Base-by-base conservation (phyloP, 23 tunicate species). In the Ascidia mentula region DNA sequence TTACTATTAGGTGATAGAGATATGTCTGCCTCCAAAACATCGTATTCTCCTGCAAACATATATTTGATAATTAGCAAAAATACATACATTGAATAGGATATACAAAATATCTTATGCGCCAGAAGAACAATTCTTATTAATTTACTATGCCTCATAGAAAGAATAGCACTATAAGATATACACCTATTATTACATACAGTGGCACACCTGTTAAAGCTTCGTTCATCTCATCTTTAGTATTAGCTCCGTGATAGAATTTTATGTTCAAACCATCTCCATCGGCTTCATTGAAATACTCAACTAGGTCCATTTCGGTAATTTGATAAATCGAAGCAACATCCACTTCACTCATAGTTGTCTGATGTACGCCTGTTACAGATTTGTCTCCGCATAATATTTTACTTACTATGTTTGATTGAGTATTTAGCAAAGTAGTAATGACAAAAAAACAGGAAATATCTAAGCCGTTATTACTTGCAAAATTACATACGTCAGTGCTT, bases 21-120 rank as follows among this genome's bases (percentile, higher is more conserved):
- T 13, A 91, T 87, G 60, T 91, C 97, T 2, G 82, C 97, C 72
- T 91, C 97, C 35, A 91, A n/a, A 18, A 82, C 85, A 38, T 91
- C 77, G 7, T 77, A 69, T 17, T 36, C 59, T 0, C 42, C 90
- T 86, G 42, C 13, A 34, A 42, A n/a, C n/a, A 26, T 9, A 28
- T 53, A 3, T 6, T 42, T 53, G 13, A 3, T 5, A 3, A 53
- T 53, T 53, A 20, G 12, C 65, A 5, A 20, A 5, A 9, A 53
- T 6, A 9, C 24, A 26, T 5, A 5, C 1, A 20, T 53, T 1
- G 24, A 3, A 20, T 9, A 12, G 65, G 13, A 3, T 53, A 9
- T 53, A 53, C 65, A 9, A 53, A 53, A 53, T 53, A 53, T 28
- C 65, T 53, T 53, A n/a, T n/a, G n/a, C n/a, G n/a, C n/a, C n/a